phyloP scores from a whole-genome alignment of 2,888 invertebrate species.

The Sminthurinus aureus region DNA sequence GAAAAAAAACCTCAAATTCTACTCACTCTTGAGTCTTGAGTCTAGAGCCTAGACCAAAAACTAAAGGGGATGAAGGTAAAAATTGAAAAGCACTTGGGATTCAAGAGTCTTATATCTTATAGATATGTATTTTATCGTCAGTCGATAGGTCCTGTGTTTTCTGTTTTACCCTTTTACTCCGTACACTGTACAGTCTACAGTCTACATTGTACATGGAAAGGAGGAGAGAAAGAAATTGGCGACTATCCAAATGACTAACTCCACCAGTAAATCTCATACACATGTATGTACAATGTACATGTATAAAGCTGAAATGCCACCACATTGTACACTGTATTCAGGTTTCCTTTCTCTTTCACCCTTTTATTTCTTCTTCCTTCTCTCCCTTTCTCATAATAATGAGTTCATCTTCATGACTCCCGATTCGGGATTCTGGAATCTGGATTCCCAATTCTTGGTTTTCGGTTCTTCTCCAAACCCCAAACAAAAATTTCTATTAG shows the following conservation, averaged over 20 bases:
- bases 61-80: slow-evolving; percentile 14
- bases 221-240: slow-evolving; percentile 5
- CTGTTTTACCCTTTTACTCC: slow-evolving; percentile 7
- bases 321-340: background rate
- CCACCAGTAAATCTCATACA: slow-evolving; percentile 9
- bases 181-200: background rate
- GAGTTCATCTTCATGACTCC: background rate
- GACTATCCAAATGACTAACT: slow-evolving; percentile 20
- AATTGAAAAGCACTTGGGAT: slow-evolving; percentile 24
- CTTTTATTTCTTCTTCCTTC: background rate
- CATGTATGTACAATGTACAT: background rate
- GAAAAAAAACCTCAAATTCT: too few relatives aligned
- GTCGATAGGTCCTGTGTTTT: background rate
- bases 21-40: too few relatives aligned
- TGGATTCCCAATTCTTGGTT: background rate
- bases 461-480: background rate
- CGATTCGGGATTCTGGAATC: too few relatives aligned
- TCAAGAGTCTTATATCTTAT: slow-evolving; percentile 17
- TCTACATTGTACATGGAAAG: too few relatives aligned
- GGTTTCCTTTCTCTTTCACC: background rate
- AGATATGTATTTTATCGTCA: slow-evolving; percentile 18
- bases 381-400: background rate
- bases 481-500: background rate
- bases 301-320: background rate
- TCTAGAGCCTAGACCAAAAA: background rate